These are phyloP conservation scores for Tenebrosternarchus preto DNA, from an alignment of 2,113 vertebrate genomes.

Conservation along the genomic window DNA sequence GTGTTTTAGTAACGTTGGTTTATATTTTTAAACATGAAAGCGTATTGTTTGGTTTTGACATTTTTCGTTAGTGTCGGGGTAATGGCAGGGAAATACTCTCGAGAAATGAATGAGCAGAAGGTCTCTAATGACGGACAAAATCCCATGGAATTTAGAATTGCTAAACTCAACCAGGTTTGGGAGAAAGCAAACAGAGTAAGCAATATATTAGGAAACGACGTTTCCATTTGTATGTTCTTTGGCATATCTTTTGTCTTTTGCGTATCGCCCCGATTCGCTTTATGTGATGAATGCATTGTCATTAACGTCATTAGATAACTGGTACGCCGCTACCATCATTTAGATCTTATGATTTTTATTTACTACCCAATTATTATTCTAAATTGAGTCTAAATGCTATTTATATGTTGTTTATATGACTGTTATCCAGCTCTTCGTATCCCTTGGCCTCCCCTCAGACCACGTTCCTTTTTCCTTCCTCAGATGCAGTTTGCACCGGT, in stretches of 20 bases:
- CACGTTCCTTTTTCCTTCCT: neutral
- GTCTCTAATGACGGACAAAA: constrained; percentile 56
- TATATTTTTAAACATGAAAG: constrained; percentile 53
- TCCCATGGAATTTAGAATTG: constrained; percentile 84
- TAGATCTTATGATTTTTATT: too few relatives aligned
- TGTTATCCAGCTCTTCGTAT: neutral
- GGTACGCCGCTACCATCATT: too few relatives aligned
- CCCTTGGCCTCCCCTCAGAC: neutral
- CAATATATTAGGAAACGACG: too few relatives aligned
- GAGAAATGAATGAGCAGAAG: constrained; percentile 80
- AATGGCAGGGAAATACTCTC: constrained; percentile 84
- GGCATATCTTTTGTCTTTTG: too few relatives aligned
- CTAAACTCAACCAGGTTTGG: constrained; percentile 90
- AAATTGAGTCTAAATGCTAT: too few relatives aligned
- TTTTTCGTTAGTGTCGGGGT: constrained; percentile 56
- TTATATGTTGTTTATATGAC: too few relatives aligned
- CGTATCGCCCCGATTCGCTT: too few relatives aligned
- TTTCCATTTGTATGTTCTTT: too few relatives aligned
- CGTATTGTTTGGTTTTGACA: constrained; percentile 44
- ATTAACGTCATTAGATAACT: too few relatives aligned
- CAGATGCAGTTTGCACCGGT: constrained; percentile 86
- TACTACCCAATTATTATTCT: too few relatives aligned
- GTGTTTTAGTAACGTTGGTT: neutral
- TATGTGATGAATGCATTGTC: too few relatives aligned
- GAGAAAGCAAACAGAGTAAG: constrained; percentile 90